A percentile compares a stretch with the other conserved stretches of the same genome.
phyloP scores from a whole-genome alignment of 2,797 vertebrate species.

The Moxostoma hubbsi region DNA sequence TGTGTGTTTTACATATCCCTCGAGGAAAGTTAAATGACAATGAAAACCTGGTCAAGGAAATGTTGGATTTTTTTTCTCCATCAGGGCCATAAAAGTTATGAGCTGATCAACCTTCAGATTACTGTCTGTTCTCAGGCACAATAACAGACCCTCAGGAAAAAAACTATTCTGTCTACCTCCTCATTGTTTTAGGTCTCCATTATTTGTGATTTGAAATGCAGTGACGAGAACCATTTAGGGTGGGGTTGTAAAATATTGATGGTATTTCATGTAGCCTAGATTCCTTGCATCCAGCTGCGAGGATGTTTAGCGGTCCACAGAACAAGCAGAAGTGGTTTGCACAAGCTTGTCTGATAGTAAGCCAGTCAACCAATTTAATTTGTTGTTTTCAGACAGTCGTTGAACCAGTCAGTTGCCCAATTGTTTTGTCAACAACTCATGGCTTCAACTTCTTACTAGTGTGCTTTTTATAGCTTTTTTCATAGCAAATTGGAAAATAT shows the following conservation, averaged over 20 bases:
- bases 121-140: conserved; percentile 1
- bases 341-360: too few species aligned
- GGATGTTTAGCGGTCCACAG: too few species aligned
- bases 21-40: conserved; percentile 7
- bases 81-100: background rate
- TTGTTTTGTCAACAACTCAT: conserved; percentile 13
- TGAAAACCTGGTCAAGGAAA: conserved; percentile 21
- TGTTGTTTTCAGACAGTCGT: background rate
- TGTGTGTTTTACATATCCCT: background rate
- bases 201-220: background rate
- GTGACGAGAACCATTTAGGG: background rate
- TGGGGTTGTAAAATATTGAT: too few species aligned
- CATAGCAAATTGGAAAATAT: conserved; percentile 4
- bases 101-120: conserved; percentile 1
- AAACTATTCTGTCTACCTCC: background rate
- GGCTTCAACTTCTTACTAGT: background rate
- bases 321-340: too few species aligned
- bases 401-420: background rate
- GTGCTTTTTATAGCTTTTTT: background rate
- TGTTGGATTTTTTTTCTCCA: background rate
- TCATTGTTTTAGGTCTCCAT: background rate
- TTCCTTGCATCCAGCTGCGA: too few species aligned
- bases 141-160: conserved; percentile 9
- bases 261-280: too few species aligned
- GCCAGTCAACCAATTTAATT: too few species aligned